Base-by-base conservation (phyloP, 2,113 vertebrate species). In the Neolamprologus longior region DNA sequence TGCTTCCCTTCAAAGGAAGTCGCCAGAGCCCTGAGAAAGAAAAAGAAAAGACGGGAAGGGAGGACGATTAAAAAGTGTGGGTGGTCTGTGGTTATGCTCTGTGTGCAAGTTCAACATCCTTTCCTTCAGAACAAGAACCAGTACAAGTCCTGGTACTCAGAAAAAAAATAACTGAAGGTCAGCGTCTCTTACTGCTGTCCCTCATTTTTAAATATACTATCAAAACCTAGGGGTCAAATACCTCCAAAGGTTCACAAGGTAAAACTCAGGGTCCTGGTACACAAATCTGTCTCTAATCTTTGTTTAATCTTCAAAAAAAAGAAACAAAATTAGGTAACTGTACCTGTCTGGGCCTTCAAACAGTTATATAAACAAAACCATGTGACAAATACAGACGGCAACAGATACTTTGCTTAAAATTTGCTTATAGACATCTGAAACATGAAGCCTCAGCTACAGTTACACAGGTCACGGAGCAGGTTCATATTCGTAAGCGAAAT, bases 1-100 rank as follows among this genome's bases (percentile, higher is more conserved):
- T 99, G 98, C 96, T 98, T 98, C 96, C 98, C 98, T 96, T 99
- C 98, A 86, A 99, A 99, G 95, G 98, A 99, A 95, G 98, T 99
- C 97, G 98, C 98, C 97, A 99, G 96, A 95, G 98, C 97, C 98
- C 98, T 99, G 97, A 93, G 2, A 21, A 42, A 19, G 1, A 31
- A 68, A 28, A 55, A 21, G 31, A 12, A 63, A 31, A 50, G 9
- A 88, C 90, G 53, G 52, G 28, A 45, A 17, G 19, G 57, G 57
- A 47, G 15, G 31, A 79, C 14, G 37, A 12, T 85, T 17, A 87
- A 83, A 78, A 71, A n/a, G 76, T 14, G 63, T 57, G 90, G 79
- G 63, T 58, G 88, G 80, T 81, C 76, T 42, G 42, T 9, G 28
- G 24, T 31, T 24, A 19, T 61, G 21, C 24, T 4, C 55, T 28